Evolutionary conservation across 2,888 invertebrate species (phyloP).

Genomic region (Drosophila formosana): DNA sequence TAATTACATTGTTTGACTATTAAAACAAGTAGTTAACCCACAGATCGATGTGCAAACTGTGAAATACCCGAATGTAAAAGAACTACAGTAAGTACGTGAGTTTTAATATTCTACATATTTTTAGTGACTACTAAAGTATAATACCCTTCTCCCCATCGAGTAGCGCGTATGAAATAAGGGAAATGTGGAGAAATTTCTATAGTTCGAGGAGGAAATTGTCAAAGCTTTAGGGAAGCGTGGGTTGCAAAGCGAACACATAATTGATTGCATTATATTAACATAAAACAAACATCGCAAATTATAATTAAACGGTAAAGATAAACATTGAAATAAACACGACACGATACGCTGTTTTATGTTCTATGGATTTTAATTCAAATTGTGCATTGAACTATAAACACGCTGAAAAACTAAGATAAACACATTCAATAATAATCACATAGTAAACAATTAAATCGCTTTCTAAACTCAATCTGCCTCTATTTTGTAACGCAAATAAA

Average conservation of each 20-base stretch:
- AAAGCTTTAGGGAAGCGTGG: slow-evolving; percentile 6
- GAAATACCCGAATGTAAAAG: too few species aligned
- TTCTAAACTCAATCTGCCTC: slow-evolving; percentile 12
- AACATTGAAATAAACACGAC: slow-evolving; percentile 49
- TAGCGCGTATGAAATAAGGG: not conserved
- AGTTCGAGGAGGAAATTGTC: slow-evolving; percentile 8
- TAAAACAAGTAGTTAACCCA: not conserved
- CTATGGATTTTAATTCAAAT: slow-evolving; percentile 37
- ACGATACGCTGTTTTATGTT: slow-evolving; percentile 8
- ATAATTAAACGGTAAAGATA: slow-evolving; percentile 58
- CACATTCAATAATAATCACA: slow-evolving; percentile 60
- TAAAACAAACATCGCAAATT: slow-evolving; percentile 64
- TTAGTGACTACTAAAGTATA: too few species aligned
- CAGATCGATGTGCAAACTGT: not conserved
- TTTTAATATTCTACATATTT: too few species aligned
- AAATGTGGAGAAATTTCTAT: not conserved
- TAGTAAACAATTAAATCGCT: slow-evolving; percentile 52
- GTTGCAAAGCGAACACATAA: slow-evolving; percentile 35
- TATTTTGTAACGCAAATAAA: not conserved
- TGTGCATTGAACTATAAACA: slow-evolving; percentile 57
- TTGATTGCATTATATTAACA: slow-evolving; percentile 67
- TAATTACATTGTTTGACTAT: slow-evolving; percentile 38
- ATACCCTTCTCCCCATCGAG: too few species aligned
- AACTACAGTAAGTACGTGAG: too few species aligned
- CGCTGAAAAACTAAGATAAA: slow-evolving; percentile 66